Evolutionary conservation across 2,113 vertebrate species (phyloP), one percentile per base, ranked within the genome.

Genomic region (Cheilinus undulatus): DNA sequence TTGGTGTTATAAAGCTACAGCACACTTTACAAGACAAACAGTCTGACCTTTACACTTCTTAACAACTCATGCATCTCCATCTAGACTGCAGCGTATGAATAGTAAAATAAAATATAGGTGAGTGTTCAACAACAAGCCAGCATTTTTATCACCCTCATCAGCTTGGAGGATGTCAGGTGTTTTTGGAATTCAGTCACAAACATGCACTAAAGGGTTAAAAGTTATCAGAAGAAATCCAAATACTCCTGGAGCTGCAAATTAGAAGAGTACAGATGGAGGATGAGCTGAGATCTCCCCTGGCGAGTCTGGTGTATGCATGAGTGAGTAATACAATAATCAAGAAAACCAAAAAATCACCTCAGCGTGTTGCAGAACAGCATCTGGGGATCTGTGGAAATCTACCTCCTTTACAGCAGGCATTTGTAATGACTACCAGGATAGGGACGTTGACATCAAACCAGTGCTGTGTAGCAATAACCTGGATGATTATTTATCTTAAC

Each of bases 291-390:
- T 30, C n/a, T 2, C 30, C 20, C 24, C n/a, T 23, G 17, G 20
- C 2, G 15, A 8, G 11, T 52, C 34, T 40, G n/a, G 2, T 17
- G 15, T 51, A 26, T 67, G 62, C 34, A 51, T 15, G 51, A 73
- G 36, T 43, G 30, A 36, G 20, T n/a, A n/a, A 65, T 48, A 43
- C 49, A 49, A 58, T 42, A 23, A 63, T 53, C 27, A 5, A 34
- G 17, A 6, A 71, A 26, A 7, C 3, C 28, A 53, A 34, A 59
- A 67, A 66, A 42, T 27, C 22, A 2, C 22, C 13, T 14, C 11
- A 28, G 52, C 48, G 30, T 42, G 22, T 20, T 22, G 32, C 45
- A 61, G 24, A 54, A 23, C n/a, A n/a, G n/a, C n/a, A 56, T 17
- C 42, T 30, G 42, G 30, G 1, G 2, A 11, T 72, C 27, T 54